Conservation (phyloP, 1,140 invertebrate species). For the Berghia stephanieae region DNA sequence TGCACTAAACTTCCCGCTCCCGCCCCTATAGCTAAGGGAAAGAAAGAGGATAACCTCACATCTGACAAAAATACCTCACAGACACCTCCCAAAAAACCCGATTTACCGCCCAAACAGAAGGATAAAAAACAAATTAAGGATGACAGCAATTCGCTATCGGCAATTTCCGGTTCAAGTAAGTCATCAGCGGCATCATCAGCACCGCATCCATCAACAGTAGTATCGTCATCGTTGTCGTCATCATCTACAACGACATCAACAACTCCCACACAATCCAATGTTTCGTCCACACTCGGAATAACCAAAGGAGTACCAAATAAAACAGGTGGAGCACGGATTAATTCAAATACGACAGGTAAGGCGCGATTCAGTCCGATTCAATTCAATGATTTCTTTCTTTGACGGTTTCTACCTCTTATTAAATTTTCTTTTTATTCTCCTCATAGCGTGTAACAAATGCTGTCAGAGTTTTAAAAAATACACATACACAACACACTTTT, state of each 20-base stretch:
- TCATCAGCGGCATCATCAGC: background rate
- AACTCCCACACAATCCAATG: background rate
- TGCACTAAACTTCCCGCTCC: conserved; percentile 27
- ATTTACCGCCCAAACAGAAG: background rate
- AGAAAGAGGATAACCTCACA: background rate
- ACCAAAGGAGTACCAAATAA: too few species aligned
- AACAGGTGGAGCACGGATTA: too few species aligned
- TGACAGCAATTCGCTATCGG: too few species aligned
- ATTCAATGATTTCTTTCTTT: background rate
- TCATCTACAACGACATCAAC: background rate
- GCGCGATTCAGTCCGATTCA: background rate
- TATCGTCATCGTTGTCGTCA: background rate
- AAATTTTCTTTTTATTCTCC: background rate
- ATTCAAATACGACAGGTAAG: background rate
- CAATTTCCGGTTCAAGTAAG: background rate
- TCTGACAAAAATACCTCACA: background rate
- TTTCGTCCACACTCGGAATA: too few species aligned
- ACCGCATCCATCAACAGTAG: background rate
- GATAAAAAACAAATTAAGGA: too few species aligned
- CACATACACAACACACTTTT: too few species aligned
- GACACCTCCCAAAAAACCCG: too few species aligned
- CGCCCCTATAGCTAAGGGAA: background rate
- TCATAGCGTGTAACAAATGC: too few species aligned
- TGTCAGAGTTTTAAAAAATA: too few species aligned
- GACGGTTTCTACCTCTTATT: background rate